Evolutionary conservation across 1,140 invertebrate genomes (phyloP), one percentile per base, ranked within the genome.

Genomic region (Muscidifurax raptorellus): DNA sequence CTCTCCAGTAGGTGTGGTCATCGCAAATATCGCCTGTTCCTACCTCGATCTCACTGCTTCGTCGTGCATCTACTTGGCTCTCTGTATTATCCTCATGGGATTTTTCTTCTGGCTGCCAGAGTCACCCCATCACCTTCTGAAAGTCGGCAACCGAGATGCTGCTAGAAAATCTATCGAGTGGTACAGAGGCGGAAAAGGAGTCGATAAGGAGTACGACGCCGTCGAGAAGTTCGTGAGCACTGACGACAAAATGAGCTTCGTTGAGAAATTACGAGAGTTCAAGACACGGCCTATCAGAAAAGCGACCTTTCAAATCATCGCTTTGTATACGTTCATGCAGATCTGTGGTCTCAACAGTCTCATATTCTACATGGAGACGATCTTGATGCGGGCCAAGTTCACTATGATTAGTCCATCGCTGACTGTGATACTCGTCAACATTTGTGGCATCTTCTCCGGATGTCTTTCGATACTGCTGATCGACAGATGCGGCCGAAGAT

Each of bases 271-370:
- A 13, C 15, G 71, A 15, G 36, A 80, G 66, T 80, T 81, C 6
- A 81, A 78, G 64, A 72, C 52, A 1, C n/a, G 0, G 22, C 18
- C 32, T 15, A 25, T 81, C 88, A 93, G 94, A 80, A 95, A 94
- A 85, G 95, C 94, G 12, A 91, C 97, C 2, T 89, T 95, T 12
- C 94, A 96, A 59, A 93, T 95, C 40, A 87, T 95, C 59, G 91
- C 94, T 22, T 92, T 97, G 81, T 95, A 96, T 88, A 92, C 95
- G 6, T 95, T 96, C n/a, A 96, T 97, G 89, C 96, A 97, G 89
- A 94, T 97, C 59, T 96, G 95, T 78, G 96, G 96, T 1, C 95
- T 96, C n/a, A 96, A 96, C 80, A 96, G 95, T 1, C 93, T 97
- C 30, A 95, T 95, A 86, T 95, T 95, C 52, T 97, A 97, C 88